These are phyloP conservation scores for Caenorhabditis elegans DNA, from an alignment of 1,140 invertebrate species.

Conservation along the genomic window DNA sequence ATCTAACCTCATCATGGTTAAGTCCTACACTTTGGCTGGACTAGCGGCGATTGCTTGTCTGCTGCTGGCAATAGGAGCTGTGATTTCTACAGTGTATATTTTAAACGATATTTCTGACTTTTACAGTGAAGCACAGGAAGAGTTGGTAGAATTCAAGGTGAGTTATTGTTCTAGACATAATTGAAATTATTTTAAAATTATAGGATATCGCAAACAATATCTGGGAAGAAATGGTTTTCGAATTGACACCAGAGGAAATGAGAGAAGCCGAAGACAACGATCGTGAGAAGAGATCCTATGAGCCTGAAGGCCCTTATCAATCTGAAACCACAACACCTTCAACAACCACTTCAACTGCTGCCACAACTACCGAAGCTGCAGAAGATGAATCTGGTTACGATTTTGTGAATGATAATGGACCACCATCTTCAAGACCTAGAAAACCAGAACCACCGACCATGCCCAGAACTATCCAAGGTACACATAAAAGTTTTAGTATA, in stretches of 20 bases:
- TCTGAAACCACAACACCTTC: background rate
- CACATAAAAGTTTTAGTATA: background rate
- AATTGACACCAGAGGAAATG: constrained; percentile 18
- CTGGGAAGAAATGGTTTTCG: background rate
- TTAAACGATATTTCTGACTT: constrained; percentile 8
- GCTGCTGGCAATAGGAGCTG: constrained; percentile 1
- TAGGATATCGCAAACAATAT: constrained; percentile 16
- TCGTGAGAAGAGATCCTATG: constrained; percentile 10
- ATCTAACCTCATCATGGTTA: constrained; percentile 11
- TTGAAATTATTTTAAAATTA: background rate
- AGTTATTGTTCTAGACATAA: background rate
- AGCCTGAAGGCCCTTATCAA: background rate
- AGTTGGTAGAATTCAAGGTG: constrained; percentile 13
- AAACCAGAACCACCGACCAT: background rate
- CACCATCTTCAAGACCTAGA: constrained; percentile 8
- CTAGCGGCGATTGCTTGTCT: background rate
- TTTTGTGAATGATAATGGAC: constrained; percentile 1
- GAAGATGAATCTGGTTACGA: background rate
- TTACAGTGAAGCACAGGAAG: constrained; percentile 5
- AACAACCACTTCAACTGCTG: background rate
- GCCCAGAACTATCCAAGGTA: constrained; percentile 9
- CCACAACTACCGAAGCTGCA: background rate
- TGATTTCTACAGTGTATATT: constrained; percentile 6
- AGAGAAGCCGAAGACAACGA: background rate
- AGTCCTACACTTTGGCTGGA: constrained; percentile 17